phyloP scores from a whole-genome alignment of 2,888 invertebrate species.

The Synergus itoensis region DNA sequence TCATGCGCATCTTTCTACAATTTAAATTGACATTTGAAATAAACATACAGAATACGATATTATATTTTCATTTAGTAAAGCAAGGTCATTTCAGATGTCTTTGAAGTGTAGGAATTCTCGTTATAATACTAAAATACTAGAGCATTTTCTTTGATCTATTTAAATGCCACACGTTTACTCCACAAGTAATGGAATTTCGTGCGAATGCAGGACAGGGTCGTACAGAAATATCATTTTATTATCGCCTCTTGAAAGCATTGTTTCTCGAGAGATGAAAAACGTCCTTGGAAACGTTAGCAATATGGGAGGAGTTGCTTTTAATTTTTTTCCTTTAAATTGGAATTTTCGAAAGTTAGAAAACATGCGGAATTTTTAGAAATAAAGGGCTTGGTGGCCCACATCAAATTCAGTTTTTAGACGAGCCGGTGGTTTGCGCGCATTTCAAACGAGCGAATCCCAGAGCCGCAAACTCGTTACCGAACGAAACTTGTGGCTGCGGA shows the following conservation, averaged over 20 bases:
- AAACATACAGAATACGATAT: too few species aligned
- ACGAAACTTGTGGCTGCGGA: slow-evolving; percentile 54
- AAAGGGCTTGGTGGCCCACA: too few species aligned
- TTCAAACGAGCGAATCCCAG: slow-evolving; percentile 25
- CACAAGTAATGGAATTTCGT: background rate
- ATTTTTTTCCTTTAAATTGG: too few species aligned
- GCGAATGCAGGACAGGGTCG: background rate
- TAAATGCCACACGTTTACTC: background rate
- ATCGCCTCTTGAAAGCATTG: background rate
- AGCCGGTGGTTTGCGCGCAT: slow-evolving; percentile 33
- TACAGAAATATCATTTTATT: background rate
- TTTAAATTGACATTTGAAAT: too few species aligned
- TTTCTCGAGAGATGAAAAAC: background rate
- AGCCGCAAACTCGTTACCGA: slow-evolving; percentile 60
- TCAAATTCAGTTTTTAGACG: background rate
- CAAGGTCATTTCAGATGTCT: background rate
- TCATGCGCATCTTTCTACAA: background rate
- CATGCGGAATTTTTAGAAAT: too few species aligned
- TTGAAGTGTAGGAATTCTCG: background rate
- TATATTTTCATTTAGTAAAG: too few species aligned
- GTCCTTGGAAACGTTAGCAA: background rate
- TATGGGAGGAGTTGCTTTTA: too few species aligned
- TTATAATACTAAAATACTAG: background rate
- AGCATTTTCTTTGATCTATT: background rate
- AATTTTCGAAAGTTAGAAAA: too few species aligned